Evolutionary conservation across 2,113 vertebrate genomes (phyloP).

Genomic region (Nyctibius bracteatus): DNA sequence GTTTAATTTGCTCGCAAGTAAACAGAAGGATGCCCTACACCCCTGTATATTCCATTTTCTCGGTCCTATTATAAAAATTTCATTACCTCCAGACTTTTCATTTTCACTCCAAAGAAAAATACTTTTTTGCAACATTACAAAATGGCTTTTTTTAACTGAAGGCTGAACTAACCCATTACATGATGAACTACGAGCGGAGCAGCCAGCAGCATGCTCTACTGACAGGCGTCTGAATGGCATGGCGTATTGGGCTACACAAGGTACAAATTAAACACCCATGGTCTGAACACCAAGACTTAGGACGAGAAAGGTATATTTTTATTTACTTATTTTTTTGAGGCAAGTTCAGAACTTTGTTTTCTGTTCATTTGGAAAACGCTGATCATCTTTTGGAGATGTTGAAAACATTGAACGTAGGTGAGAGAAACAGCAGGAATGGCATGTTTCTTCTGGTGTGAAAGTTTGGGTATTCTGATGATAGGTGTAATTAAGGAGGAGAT

Average conservation of each 20-base stretch:
- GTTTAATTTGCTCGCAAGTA: neutral
- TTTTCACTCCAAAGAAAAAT: neutral
- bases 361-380: neutral
- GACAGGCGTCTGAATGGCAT: neutral
- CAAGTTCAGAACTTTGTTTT: neutral
- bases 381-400: neutral
- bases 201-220: neutral
- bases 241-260: rapidly evolving
- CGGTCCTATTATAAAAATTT: neutral
- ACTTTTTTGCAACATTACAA: neutral
- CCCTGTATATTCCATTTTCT: neutral
- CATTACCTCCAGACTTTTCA: neutral
- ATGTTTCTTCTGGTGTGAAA: neutral
- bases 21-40: neutral
- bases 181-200: neutral
- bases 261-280: neutral
- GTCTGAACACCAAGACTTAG: neutral
- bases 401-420: neutral
- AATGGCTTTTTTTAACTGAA: neutral
- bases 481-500: neutral
- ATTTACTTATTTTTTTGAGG: neutral
- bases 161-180: neutral
- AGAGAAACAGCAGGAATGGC: neutral
- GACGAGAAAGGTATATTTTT: neutral
- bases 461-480: neutral